phyloP scores from a whole-genome alignment of 2,797 vertebrate species.

The Phoebastria nigripes region DNA sequence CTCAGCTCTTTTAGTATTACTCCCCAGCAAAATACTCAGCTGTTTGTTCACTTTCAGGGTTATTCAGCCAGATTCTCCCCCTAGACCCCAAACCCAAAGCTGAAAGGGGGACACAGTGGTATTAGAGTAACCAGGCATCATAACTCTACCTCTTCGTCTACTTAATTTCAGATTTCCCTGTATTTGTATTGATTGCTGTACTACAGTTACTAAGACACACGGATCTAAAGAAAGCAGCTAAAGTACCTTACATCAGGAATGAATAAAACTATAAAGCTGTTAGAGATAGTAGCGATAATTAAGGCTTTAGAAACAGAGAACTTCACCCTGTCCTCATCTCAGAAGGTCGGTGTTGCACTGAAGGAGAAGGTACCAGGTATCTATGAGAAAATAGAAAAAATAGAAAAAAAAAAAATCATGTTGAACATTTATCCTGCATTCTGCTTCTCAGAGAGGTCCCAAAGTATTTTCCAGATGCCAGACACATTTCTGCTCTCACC shows the following conservation, averaged over 20 bases:
- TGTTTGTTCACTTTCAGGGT: background rate
- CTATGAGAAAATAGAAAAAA: background rate
- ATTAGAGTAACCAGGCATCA: background rate
- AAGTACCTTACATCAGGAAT: background rate
- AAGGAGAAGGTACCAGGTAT: background rate
- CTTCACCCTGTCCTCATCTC: background rate
- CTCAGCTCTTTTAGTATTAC: background rate
- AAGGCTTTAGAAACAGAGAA: background rate
- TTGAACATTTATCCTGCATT: background rate
- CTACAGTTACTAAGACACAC: background rate
- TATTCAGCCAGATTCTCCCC: background rate
- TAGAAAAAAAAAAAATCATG: background rate
- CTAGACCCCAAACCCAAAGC: background rate
- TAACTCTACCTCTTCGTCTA: background rate
- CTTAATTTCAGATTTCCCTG: background rate
- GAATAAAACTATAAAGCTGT: background rate
- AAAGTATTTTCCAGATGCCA: background rate
- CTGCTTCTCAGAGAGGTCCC: background rate
- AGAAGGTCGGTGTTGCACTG: background rate
- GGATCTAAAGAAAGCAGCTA: background rate
- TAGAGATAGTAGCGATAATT: background rate
- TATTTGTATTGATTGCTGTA: background rate
- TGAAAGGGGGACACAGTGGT: background rate
- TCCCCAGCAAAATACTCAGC: background rate
- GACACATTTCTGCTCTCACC: background rate